Conservation (phyloP, 2,113 vertebrate species). For the Gavia stellata region DNA sequence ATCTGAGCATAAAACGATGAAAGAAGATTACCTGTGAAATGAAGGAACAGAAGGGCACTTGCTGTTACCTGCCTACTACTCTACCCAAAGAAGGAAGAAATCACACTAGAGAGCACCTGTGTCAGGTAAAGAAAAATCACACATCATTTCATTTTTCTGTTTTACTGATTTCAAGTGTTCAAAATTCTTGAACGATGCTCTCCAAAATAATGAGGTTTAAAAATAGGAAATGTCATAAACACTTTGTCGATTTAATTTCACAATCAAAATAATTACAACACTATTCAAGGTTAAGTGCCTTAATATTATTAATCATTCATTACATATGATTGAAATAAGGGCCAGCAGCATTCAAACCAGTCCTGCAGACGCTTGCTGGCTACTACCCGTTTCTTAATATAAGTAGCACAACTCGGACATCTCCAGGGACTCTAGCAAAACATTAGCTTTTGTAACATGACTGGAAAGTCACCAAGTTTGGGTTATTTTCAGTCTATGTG, state of each 20-base stretch:
- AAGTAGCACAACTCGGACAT: neutral
- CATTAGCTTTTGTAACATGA: neutral
- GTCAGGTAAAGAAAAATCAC: neutral
- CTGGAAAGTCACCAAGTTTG: conserved; percentile 41
- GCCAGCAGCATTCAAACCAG: neutral
- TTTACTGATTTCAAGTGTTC: neutral
- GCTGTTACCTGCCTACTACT: neutral
- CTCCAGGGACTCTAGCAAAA: conserved; percentile 9
- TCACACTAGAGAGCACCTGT: neutral
- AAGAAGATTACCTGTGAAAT: neutral
- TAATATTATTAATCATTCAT: conserved; percentile 36
- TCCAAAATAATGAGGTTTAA: conserved; percentile 41
- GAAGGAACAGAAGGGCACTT: neutral
- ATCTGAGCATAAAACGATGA: neutral
- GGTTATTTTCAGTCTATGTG: conserved; percentile 40
- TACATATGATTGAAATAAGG: neutral
- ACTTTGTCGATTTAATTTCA: conserved; percentile 22
- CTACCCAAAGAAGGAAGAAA: neutral
- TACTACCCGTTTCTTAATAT: neutral
- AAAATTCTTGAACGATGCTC: neutral
- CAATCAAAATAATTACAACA: conserved; percentile 20
- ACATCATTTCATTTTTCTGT: neutral
- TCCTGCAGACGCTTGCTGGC: neutral
- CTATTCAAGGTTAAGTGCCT: conserved; percentile 12
- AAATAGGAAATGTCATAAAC: conserved; percentile 27